phyloP scores from a whole-genome alignment of 2,113 vertebrate species.

The Eretmochelys imbricata region DNA sequence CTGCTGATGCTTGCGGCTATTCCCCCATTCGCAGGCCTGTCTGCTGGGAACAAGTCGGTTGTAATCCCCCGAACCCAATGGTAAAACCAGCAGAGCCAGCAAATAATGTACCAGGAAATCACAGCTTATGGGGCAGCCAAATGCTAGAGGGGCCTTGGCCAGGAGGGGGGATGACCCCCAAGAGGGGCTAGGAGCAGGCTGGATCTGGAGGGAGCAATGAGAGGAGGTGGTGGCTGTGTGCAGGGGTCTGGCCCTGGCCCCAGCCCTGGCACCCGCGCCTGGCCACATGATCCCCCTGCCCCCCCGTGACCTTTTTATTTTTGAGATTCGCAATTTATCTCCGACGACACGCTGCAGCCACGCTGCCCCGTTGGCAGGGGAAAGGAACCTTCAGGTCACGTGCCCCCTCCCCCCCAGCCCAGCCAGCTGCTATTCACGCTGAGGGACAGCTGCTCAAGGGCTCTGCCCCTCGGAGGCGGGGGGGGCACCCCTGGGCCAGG shows the following conservation, averaged over 20 bases:
- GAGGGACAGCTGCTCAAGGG: background rate
- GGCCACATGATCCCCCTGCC: background rate
- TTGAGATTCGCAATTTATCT: background rate
- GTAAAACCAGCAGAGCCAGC: background rate
- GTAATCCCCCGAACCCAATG: too few species aligned
- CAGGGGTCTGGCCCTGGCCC: background rate
- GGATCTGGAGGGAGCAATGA: too few species aligned
- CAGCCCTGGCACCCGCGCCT: background rate
- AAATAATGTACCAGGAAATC: background rate
- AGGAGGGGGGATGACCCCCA: too few species aligned
- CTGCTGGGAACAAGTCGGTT: background rate
- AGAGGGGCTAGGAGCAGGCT: too few species aligned
- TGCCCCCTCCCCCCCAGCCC: too few species aligned
- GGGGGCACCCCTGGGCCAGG: too few species aligned
- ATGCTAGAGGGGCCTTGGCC: background rate
- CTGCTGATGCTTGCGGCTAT: too few species aligned
- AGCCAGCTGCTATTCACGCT: background rate
- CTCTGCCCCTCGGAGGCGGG: background rate
- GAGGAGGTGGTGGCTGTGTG: background rate
- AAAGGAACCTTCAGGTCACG: background rate
- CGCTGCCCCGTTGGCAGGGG: background rate
- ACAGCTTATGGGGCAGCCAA: fast-evolving
- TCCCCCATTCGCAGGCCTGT: too few species aligned
- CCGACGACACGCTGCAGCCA: background rate
- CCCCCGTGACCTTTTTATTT: background rate